phyloP scores from a whole-genome alignment of 1,140 invertebrate genomes.

The Ceratina australensis region DNA sequence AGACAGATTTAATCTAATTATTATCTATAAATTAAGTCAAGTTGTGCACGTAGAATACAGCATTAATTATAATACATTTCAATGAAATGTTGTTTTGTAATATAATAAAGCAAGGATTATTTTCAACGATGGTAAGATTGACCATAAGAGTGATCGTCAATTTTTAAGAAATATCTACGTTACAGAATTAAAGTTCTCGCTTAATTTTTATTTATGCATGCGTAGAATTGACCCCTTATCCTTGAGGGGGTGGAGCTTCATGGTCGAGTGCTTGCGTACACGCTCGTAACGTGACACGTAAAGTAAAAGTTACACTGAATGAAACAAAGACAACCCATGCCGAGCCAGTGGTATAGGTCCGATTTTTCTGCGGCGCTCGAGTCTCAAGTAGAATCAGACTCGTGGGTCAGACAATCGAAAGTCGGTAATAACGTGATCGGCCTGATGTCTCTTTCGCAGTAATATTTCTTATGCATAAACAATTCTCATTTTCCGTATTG shows the following conservation, averaged over 20 bases:
- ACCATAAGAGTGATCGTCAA: neutral
- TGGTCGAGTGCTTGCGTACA: constrained; percentile 48
- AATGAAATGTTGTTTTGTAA: no score
- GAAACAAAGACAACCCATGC: constrained; percentile 53
- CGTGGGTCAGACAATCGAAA: no score
- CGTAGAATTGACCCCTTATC: constrained; percentile 43
- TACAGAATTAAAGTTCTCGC: neutral
- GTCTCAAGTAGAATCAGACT: constrained; percentile 1
- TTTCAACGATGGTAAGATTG: no score
- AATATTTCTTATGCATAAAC: no score
- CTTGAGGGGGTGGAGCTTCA: constrained; percentile 50
- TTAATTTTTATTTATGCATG: neutral
- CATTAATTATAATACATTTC: no score
- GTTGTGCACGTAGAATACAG: no score
- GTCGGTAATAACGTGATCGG: no score
- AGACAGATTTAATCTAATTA: neutral
- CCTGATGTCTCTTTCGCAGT: no score
- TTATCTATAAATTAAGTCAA: no score
- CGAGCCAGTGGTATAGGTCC: constrained; percentile 35
- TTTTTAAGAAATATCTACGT: neutral
- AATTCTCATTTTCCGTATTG: no score
- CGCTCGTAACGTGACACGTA: constrained; percentile 43
- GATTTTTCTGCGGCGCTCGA: constrained; percentile 34
- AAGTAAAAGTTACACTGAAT: constrained; percentile 43
- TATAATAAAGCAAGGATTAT: no score